phyloP scores from a whole-genome alignment of 1,140 invertebrate species.

The Dermatophagoides farinae region DNA sequence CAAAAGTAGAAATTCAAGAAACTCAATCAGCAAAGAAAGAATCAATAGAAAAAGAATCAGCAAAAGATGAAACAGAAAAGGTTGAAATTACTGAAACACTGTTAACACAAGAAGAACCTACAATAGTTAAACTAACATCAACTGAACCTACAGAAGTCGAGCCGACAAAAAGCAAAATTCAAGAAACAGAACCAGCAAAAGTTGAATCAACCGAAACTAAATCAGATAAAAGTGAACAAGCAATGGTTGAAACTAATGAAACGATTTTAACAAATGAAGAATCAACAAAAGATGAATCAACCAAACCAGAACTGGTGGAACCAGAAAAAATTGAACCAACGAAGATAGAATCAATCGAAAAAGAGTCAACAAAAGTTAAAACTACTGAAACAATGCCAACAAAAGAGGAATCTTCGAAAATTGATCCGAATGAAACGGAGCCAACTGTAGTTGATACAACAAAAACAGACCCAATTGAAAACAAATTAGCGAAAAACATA shows the following conservation, averaged over 20 bases:
- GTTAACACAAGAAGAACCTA: too few relatives aligned
- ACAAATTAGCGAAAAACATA: neutral
- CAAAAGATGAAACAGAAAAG: conserved; percentile 26
- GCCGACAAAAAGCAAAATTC: neutral
- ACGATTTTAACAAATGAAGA: too few relatives aligned
- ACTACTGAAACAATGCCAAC: conserved; percentile 13
- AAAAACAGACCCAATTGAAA: too few relatives aligned
- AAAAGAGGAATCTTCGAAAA: neutral
- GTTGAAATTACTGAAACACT: neutral
- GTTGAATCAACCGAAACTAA: neutral
- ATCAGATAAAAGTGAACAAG: too few relatives aligned
- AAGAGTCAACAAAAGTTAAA: conserved; percentile 30
- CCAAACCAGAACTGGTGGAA: too few relatives aligned
- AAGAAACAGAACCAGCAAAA: neutral
- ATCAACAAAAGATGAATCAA: too few relatives aligned
- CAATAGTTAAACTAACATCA: neutral
- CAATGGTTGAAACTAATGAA: too few relatives aligned
- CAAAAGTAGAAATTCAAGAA: too few relatives aligned
- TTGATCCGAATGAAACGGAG: too few relatives aligned
- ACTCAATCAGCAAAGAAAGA: conserved; percentile 17
- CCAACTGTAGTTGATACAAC: too few relatives aligned
- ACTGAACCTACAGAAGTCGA: neutral
- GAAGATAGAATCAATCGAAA: conserved; percentile 14
- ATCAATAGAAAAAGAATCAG: conserved; percentile 17
- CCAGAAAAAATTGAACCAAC: too few relatives aligned